phyloP scores from a whole-genome alignment of 2,888 invertebrate species.

The Drosophila buzzatii region DNA sequence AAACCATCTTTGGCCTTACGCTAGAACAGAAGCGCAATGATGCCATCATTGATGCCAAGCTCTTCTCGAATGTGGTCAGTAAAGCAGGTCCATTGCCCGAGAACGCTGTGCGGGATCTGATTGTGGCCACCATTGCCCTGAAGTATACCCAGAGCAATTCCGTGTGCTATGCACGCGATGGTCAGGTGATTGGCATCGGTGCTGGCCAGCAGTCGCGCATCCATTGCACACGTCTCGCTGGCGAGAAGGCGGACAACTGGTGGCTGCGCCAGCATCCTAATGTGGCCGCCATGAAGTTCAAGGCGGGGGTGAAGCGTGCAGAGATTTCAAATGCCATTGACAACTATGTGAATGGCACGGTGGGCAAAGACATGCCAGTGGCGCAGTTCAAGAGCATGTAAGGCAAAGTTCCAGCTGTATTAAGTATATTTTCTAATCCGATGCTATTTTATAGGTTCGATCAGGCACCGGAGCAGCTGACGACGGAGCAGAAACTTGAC shows the following conservation, averaged over 20 bases:
- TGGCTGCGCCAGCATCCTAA: constrained; percentile 97
- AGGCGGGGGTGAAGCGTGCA: constrained; percentile 93
- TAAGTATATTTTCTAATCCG: neutral
- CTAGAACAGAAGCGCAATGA: constrained; percentile 96
- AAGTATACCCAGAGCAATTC: constrained; percentile 99
- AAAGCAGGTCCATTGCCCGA: constrained; percentile 89
- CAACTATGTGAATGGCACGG: constrained; percentile 96
- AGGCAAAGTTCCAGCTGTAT: constrained; percentile 74
- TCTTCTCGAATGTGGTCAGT: constrained; percentile 94
- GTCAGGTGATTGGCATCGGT: constrained; percentile 95
- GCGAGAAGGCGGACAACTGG: constrained; percentile 99
- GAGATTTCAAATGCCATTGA: constrained; percentile 98
- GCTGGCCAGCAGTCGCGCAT: constrained; percentile 99
- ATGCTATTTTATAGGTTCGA: constrained; percentile 76
- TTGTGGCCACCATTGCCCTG: constrained; percentile 97
- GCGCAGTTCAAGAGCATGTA: constrained; percentile 91
- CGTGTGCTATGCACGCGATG: constrained; percentile 96
- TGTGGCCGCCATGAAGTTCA: constrained; percentile 93
- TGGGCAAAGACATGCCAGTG: constrained; percentile 94
- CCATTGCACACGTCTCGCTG: constrained; percentile 98
- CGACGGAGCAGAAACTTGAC: constrained; percentile 88
- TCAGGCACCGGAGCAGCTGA: constrained; percentile 89
- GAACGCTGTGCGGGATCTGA: constrained; percentile 93
- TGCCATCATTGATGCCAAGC: constrained; percentile 90
- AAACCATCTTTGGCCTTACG: constrained; percentile 93